phyloP scores from a whole-genome alignment of 2,797 vertebrate species.

The Diplodus puntazzo region DNA sequence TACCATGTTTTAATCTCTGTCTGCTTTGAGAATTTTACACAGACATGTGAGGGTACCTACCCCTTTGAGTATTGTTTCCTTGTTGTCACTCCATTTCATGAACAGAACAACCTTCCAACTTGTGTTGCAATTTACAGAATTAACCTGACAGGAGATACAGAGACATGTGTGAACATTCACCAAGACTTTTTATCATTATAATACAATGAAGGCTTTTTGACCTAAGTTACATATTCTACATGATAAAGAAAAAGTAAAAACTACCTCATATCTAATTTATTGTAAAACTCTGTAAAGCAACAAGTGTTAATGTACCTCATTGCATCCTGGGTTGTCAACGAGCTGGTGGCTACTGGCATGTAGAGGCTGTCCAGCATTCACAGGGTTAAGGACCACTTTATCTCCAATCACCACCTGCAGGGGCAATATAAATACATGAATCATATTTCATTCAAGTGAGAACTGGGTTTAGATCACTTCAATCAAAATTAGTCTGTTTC shows the following conservation, averaged over 20 bases:
- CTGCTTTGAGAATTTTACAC: background rate
- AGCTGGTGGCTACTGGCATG: slow-evolving; percentile 98
- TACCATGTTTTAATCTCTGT: background rate
- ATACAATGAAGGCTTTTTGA: background rate
- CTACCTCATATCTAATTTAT: background rate
- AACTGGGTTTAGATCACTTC: background rate
- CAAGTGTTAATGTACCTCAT: slow-evolving; percentile 87
- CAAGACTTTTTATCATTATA: background rate
- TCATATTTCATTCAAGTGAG: background rate
- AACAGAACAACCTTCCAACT: slow-evolving; percentile 99
- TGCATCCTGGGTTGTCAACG: slow-evolving; percentile 98
- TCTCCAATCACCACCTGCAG: slow-evolving; percentile 97
- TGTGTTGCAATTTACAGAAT: slow-evolving; percentile 98
- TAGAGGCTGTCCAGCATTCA: slow-evolving; percentile 97
- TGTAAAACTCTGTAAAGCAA: background rate
- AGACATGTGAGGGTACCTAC: slow-evolving; percentile 75
- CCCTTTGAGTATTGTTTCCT: slow-evolving; percentile 96
- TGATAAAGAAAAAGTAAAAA: background rate
- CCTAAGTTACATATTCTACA: background rate
- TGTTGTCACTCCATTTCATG: slow-evolving; percentile 99
- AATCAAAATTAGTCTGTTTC: background rate
- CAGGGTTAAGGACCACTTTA: slow-evolving; percentile 98
- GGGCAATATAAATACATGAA: slow-evolving; percentile 13
- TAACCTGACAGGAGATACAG: slow-evolving; percentile 86
- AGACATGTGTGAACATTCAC: background rate